phyloP scores from a whole-genome alignment of 2,888 invertebrate genomes.

The Arge pagana region DNA sequence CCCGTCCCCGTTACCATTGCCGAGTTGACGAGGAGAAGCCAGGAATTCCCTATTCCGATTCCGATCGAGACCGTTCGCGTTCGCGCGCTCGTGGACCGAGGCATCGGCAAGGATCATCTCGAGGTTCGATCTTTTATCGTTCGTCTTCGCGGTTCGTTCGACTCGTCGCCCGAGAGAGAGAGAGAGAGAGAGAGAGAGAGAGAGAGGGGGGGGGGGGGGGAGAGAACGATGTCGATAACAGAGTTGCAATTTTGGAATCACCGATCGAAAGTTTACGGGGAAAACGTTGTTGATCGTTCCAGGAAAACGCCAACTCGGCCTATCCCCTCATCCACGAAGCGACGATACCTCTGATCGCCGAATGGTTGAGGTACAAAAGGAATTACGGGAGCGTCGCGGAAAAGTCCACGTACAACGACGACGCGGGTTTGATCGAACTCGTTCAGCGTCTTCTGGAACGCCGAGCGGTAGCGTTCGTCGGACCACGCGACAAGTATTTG shows the following conservation, averaged over 20 bases:
- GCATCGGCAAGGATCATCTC: slow-evolving; percentile 40
- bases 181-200: too few relatives aligned
- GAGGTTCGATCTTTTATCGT: too few relatives aligned
- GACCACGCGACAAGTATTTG: slow-evolving; percentile 59
- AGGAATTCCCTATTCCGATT: slow-evolving; percentile 54
- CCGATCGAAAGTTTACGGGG: too few relatives aligned
- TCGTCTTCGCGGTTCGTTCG: too few relatives aligned
- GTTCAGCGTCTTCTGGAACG: slow-evolving; percentile 65
- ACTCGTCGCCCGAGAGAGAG: too few relatives aligned
- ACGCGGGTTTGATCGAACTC: slow-evolving; percentile 63
- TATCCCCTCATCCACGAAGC: slow-evolving; percentile 74
- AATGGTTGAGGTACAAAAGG: slow-evolving; percentile 69
- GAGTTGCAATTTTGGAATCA: too few relatives aligned
- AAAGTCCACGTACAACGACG: slow-evolving; percentile 63
- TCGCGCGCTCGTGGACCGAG: slow-evolving; percentile 42
- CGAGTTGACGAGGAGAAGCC: slow-evolving; percentile 51
- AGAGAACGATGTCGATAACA: too few relatives aligned
- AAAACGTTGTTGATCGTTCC: slow-evolving; percentile 14
- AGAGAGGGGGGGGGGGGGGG: too few relatives aligned
- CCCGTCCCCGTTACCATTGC: slow-evolving; percentile 43
- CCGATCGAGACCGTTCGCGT: slow-evolving; percentile 53
- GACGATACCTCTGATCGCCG: slow-evolving; percentile 65
- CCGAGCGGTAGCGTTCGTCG: slow-evolving; percentile 63
- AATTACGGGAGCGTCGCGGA: slow-evolving; percentile 60
- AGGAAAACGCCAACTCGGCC: slow-evolving; percentile 60